Evolutionary conservation across 1,140 invertebrate species (phyloP).

Genomic region (Oedothorax gibbosus): DNA sequence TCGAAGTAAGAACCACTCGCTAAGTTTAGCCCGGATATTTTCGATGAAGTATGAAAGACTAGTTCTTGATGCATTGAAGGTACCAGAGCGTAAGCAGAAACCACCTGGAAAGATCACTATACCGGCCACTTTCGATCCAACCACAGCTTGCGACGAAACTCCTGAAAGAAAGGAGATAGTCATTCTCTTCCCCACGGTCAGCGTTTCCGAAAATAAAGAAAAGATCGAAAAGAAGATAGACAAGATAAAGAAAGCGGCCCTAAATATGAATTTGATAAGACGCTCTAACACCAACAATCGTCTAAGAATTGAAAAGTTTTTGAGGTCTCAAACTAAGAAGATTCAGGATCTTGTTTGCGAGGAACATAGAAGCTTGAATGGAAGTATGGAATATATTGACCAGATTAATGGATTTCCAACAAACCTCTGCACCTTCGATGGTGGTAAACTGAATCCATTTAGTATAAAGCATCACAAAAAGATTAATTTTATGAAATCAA

Average conservation of each 20-base stretch:
- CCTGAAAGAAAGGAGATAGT: not conserved
- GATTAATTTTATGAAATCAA: slow-evolving; percentile 1
- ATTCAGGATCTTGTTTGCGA: slow-evolving; percentile 50
- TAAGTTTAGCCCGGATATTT: slow-evolving; percentile 36
- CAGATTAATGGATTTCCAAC: slow-evolving; percentile 10
- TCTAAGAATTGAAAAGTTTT: slow-evolving; percentile 41
- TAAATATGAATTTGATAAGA: slow-evolving; percentile 30
- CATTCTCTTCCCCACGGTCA: slow-evolving; percentile 36
- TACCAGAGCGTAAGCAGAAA: slow-evolving; percentile 10
- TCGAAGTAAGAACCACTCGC: slow-evolving; percentile 14
- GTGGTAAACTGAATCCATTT: not conserved
- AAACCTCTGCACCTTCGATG: not conserved
- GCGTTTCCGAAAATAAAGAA: slow-evolving; percentile 55
- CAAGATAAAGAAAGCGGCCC: slow-evolving; percentile 46
- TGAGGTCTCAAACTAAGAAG: slow-evolving; percentile 39
- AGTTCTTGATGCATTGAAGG: not conserved
- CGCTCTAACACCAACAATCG: slow-evolving; percentile 33
- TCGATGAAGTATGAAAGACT: slow-evolving; percentile 39
- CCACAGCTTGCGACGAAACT: not conserved
- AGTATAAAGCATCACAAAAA: slow-evolving; percentile 10
- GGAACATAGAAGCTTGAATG: slow-evolving; percentile 27
- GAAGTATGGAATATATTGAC: not conserved
- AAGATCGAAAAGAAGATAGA: slow-evolving; percentile 56
- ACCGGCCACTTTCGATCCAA: slow-evolving; percentile 33
- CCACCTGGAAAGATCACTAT: slow-evolving; percentile 41